These are phyloP conservation scores for Lithobates pipiens DNA, from an alignment of 2,797 vertebrate species.

Conservation along the genomic window DNA sequence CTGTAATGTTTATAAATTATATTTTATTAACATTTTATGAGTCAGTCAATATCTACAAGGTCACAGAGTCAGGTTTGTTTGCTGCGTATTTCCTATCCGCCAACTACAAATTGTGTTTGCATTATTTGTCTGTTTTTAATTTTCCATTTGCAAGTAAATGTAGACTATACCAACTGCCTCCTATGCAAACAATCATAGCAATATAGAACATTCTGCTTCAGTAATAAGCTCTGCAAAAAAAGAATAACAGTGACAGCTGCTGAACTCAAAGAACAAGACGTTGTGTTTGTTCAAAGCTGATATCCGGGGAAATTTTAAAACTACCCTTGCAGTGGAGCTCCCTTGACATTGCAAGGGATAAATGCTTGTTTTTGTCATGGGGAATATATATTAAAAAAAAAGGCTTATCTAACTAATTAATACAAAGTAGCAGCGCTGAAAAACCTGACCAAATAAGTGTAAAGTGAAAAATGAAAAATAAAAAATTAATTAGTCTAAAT, in stretches of 20 bases:
- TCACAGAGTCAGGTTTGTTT: background rate
- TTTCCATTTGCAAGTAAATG: slow-evolving; percentile 2
- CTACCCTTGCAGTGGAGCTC: too few species aligned
- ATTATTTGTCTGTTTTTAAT: slow-evolving; percentile 9
- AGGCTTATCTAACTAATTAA: too few species aligned
- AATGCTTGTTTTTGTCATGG: too few species aligned
- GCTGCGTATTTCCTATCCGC: background rate
- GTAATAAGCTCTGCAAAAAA: background rate
- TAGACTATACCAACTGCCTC: slow-evolving; percentile 1
- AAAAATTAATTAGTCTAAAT: too few species aligned
- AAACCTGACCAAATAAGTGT: too few species aligned
- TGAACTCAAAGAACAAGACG: too few species aligned
- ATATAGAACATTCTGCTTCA: background rate
- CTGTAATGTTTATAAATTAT: background rate
- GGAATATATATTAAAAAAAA: too few species aligned
- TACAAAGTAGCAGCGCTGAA: too few species aligned
- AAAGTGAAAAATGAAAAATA: too few species aligned
- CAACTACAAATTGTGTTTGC: background rate
- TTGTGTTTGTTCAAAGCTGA: too few species aligned
- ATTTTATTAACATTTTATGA: slow-evolving; percentile 8
- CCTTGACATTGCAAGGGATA: too few species aligned
- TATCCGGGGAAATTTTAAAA: too few species aligned
- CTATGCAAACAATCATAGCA: background rate
- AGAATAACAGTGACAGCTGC: background rate
- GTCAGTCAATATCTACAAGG: slow-evolving; percentile 12